A percentile compares a stretch with the other conserved stretches of the same genome.
Evolutionary conservation across 2,113 vertebrate species (phyloP).

Genomic region (Scophthalmus maximus): DNA sequence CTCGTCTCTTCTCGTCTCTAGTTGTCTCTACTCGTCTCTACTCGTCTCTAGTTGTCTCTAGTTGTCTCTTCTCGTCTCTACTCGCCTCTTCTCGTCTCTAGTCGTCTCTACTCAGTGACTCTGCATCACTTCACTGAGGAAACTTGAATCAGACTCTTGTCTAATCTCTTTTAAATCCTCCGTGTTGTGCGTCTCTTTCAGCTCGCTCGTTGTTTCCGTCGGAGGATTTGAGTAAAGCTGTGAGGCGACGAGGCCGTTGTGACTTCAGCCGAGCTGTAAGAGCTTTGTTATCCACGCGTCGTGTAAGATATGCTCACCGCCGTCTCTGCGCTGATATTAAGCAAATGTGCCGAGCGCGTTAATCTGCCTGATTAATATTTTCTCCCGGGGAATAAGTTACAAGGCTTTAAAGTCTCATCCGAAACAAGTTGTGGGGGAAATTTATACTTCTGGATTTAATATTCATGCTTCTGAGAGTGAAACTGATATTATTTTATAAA

Average conservation of each 20-base stretch:
- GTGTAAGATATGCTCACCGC: slow-evolving; percentile 52
- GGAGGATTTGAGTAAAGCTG: slow-evolving; percentile 54
- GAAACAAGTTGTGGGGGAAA: slow-evolving; percentile 60
- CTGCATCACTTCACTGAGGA: slow-evolving; percentile 7
- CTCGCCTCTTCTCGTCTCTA: no score
- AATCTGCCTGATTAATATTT: slow-evolving; percentile 80
- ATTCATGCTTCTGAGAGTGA: slow-evolving; percentile 28
- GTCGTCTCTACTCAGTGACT: no score
- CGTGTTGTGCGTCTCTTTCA: neutral
- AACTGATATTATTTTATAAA: slow-evolving; percentile 53
- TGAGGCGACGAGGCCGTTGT: no score
- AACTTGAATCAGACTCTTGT: slow-evolving; percentile 36
- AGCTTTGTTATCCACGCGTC: slow-evolving; percentile 62
- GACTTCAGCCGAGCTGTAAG: slow-evolving; percentile 46
- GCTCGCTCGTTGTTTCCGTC: slow-evolving; percentile 26
- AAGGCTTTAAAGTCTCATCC: slow-evolving; percentile 63
- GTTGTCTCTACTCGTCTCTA: no score
- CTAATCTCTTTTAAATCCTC: slow-evolving; percentile 62
- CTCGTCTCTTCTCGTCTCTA: no score
- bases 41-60: no score
- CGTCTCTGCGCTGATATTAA: slow-evolving; percentile 60
- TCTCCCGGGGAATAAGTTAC: slow-evolving; percentile 69
- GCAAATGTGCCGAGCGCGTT: slow-evolving; percentile 68
- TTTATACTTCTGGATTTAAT: slow-evolving; percentile 40
- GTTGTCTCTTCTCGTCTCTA: no score